A percentile compares a stretch with the other conserved stretches of the same genome.
Evolutionary conservation across 2,113 vertebrate species (phyloP).

Genomic region (Cavia porcellus): DNA sequence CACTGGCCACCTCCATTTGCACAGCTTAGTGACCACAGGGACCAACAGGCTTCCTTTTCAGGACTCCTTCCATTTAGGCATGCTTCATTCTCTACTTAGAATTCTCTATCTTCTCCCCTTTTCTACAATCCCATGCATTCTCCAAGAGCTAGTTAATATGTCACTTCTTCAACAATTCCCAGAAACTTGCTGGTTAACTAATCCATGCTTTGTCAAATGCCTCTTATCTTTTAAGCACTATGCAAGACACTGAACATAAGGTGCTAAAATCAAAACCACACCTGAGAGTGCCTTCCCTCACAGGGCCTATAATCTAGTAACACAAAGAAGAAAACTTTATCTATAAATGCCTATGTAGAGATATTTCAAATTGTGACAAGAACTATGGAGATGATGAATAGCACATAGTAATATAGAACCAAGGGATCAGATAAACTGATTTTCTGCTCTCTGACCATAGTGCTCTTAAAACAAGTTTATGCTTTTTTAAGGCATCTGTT

Average conservation of each 20-base stretch:
- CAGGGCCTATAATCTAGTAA: not conserved
- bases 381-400: not conserved
- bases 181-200: not conserved
- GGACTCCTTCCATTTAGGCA: too few species aligned
- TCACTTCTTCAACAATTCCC: not conserved
- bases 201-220: not conserved
- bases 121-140: not conserved
- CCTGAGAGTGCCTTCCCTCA: not conserved
- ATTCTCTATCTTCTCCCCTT: not conserved
- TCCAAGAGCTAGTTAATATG: not conserved
- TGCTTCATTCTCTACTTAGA: not conserved
- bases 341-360: not conserved
- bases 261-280: not conserved
- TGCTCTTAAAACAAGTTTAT: not conserved
- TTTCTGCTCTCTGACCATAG: not conserved
- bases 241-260: not conserved
- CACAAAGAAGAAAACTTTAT: not conserved
- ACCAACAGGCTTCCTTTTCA: not conserved
- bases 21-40: not conserved
- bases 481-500: not conserved
- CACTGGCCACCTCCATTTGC: not conserved
- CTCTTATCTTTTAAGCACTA: accelerated
- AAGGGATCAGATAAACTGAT: not conserved
- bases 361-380: not conserved
- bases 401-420: not conserved